These are phyloP conservation scores for Bostrychus sinensis DNA, from an alignment of 2,113 vertebrate genomes.

Conservation along the genomic window DNA sequence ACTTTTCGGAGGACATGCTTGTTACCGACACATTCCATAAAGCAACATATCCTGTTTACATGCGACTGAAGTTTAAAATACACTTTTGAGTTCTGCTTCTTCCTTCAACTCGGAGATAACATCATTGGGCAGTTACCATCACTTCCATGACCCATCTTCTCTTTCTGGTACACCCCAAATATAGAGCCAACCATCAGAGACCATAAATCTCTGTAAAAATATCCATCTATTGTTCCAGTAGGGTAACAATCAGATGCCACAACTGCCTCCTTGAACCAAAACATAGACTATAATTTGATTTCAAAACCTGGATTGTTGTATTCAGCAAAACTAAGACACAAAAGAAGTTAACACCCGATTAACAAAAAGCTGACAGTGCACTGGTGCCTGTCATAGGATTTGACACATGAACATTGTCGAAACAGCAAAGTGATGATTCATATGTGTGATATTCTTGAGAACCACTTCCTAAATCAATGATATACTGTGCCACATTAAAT, in stretches of 20 bases:
- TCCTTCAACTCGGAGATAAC: constrained; percentile 50
- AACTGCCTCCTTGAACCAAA: constrained; percentile 12
- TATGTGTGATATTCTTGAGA: constrained; percentile 35
- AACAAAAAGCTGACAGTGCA: constrained; percentile 2
- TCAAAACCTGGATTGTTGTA: background rate
- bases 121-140: constrained; percentile 18
- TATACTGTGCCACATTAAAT: constrained; percentile 4
- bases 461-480: constrained; percentile 29
- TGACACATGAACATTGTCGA: background rate
- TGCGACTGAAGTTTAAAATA: constrained; percentile 42
- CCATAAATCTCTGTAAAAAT: background rate
- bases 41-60: constrained; percentile 72
- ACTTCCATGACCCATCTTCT: constrained; percentile 1
- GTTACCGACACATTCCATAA: constrained; percentile 23
- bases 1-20: constrained; percentile 29
- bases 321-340: background rate
- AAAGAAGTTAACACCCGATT: background rate
- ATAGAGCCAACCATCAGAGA: background rate
- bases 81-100: constrained; percentile 28
- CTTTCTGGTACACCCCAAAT: constrained; percentile 5
- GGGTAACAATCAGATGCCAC: background rate
- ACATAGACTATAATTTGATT: background rate
- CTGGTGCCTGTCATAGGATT: background rate
- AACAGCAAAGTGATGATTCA: constrained; percentile 3
- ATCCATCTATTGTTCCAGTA: background rate